Conservation (phyloP, 2,888 invertebrate genomes). For the Phymatocera aterrima region DNA sequence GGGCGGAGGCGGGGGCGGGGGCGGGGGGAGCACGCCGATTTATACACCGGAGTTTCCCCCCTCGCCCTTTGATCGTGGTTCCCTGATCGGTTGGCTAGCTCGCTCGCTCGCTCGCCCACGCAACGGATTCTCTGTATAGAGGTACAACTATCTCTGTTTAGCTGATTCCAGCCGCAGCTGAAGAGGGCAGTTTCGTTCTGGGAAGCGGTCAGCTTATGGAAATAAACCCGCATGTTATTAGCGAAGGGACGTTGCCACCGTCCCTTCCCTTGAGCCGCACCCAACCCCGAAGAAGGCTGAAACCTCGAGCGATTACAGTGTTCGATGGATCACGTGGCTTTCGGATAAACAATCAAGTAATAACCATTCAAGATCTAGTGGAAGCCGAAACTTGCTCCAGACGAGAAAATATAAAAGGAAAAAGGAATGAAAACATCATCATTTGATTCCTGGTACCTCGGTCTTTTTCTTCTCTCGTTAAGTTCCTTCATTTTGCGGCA, state of each 20-base stretch:
- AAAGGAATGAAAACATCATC: background rate
- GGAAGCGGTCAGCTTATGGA: conserved; percentile 57
- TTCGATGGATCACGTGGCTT: background rate
- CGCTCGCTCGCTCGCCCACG: conserved; percentile 35
- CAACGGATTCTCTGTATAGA: background rate
- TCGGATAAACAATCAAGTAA: background rate
- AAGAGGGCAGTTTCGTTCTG: conserved; percentile 53
- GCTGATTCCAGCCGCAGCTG: background rate
- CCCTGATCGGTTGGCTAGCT: conserved; percentile 20
- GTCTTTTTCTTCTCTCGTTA: background rate
- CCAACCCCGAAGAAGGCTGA: background rate
- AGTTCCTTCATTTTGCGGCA: background rate
- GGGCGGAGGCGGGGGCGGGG: conserved; percentile 53
- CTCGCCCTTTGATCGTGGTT: conserved; percentile 49
- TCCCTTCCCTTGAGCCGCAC: background rate
- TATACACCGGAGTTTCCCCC: conserved; percentile 61
- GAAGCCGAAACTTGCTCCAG: too few species aligned
- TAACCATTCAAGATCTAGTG: background rate
- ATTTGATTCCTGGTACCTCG: background rate
- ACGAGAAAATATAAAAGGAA: background rate
- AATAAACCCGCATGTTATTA: conserved; percentile 63
- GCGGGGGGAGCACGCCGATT: conserved; percentile 61
- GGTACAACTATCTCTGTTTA: background rate
- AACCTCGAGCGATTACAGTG: background rate
- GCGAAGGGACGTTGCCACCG: conserved; percentile 19